Evolutionary conservation across 1,140 invertebrate species (phyloP).

Genomic region (Chlorops oryzae): DNA sequence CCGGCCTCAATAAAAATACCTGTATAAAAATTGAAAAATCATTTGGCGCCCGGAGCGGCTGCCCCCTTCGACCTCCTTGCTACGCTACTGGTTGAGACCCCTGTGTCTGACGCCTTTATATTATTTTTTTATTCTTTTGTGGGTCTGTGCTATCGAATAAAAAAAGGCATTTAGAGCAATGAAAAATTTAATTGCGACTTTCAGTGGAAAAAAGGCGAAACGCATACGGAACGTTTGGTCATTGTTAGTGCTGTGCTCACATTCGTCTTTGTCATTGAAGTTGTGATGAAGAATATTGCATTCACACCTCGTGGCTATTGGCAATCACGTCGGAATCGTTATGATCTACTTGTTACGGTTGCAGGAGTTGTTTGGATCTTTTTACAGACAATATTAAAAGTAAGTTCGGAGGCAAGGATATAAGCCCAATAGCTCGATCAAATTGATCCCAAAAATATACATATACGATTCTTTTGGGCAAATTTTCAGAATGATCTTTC

Average conservation of each 20-base stretch:
- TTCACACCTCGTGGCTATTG: conserved; percentile 97
- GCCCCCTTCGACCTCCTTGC: no score
- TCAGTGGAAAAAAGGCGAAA: conserved; percentile 77
- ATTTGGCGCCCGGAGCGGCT: no score
- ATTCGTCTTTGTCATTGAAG: conserved; percentile 83
- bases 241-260: conserved; percentile 81
- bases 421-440: not conserved
- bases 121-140: no score
- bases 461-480: conserved; percentile 37
- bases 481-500: conserved; percentile 70
- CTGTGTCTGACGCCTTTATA: no score
- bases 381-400: conserved; percentile 83
- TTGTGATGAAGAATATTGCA: conserved; percentile 94
- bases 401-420: conserved; percentile 46
- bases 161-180: no score
- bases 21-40: no score
- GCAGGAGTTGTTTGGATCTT: conserved; percentile 96
- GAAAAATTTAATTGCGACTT: no score
- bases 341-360: conserved; percentile 95
- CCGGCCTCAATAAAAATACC: no score
- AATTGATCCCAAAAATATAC: no score
- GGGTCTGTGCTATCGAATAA: no score
- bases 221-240: conserved; percentile 74
- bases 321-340: conserved; percentile 95
- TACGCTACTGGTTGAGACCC: no score